Evolutionary conservation across 2,888 invertebrate genomes (phyloP).

Genomic region (Boloria euphrosyne): DNA sequence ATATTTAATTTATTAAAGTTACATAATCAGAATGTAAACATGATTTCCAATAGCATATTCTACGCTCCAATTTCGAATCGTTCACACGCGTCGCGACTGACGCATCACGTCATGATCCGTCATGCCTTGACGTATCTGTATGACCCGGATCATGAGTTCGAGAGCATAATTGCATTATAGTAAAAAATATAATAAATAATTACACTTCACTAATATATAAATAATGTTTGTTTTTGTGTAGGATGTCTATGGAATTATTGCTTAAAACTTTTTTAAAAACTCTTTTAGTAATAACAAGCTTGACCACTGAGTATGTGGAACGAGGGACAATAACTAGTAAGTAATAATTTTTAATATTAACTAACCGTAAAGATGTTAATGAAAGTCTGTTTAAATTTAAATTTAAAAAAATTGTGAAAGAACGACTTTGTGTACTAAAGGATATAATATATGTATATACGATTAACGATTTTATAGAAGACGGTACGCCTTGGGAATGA

Average conservation of each 20-base stretch:
- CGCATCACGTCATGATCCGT: conserved; percentile 42
- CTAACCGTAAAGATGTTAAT: too few relatives aligned
- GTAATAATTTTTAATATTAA: too few relatives aligned
- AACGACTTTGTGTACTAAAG: too few relatives aligned
- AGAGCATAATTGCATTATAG: conserved; percentile 20
- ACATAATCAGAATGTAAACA: conserved; percentile 8
- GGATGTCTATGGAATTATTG: too few relatives aligned
- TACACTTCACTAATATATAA: neutral
- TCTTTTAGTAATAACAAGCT: too few relatives aligned
- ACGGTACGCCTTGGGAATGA: too few relatives aligned
- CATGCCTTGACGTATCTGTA: conserved; percentile 43
- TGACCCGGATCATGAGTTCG: conserved; percentile 45
- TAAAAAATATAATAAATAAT: conserved; percentile 22
- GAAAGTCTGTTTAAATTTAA: neutral
- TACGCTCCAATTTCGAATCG: conserved; percentile 30
- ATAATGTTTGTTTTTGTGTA: neutral
- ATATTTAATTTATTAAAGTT: conserved; percentile 14
- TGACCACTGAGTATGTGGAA: too few relatives aligned
- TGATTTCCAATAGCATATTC: neutral
- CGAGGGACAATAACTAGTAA: too few relatives aligned
- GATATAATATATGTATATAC: too few relatives aligned
- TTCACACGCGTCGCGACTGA: conserved; percentile 34
- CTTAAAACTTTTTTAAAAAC: neutral
- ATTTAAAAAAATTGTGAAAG: too few relatives aligned
- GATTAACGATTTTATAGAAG: too few relatives aligned